Evolutionary conservation across 2,888 invertebrate species (phyloP), one percentile per base, ranked within the genome.

Genomic region (Oxyteleia sp.): DNA sequence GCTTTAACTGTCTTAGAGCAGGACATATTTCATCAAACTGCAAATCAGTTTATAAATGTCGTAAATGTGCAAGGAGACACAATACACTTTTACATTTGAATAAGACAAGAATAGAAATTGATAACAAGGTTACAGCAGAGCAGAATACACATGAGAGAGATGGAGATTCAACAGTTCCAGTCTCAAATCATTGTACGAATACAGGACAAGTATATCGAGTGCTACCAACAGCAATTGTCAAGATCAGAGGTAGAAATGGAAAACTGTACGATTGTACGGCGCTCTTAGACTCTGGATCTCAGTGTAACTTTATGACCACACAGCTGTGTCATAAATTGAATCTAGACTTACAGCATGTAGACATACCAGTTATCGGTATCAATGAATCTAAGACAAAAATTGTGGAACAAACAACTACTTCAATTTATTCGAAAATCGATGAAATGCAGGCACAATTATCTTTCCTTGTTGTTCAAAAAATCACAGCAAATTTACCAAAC

Each of bases 401-500:
- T 45, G 10, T 18, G 3, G 45, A 18, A 45, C 13, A 10, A 10
- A 18, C 45, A 45, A 16, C 0, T 10, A 18, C 45, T 18, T 18
- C 16, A 10, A 45, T 45, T 1, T 7, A 45, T 10, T 45, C 45
- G 8, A 32, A 8, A 32, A 10, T 32, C 8, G 8, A 8, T 32
- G 32, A 32, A 32, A 32, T 32, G 32, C 41, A 41, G 2, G 13
- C 16, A 13, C 23, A 53, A 15, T 15, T 15, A 43, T n/a, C 41
- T 35, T 26, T 72, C 5, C 29, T 49, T 4, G 51, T 61, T 3
- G 10, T 18, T 16, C 45, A 16, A 20, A 61, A 10, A 7, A 47
- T 72, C 1, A 72, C 72, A 16, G 49, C 49, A 11, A 41, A 20
- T 23, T 20, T 72, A 1, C 61, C 72, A 26, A 61, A 15, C 13